A percentile compares a stretch with the other conserved stretches of the same genome.
phyloP scores from a whole-genome alignment of 2,888 invertebrate species.

The Orchesella flavescens region DNA sequence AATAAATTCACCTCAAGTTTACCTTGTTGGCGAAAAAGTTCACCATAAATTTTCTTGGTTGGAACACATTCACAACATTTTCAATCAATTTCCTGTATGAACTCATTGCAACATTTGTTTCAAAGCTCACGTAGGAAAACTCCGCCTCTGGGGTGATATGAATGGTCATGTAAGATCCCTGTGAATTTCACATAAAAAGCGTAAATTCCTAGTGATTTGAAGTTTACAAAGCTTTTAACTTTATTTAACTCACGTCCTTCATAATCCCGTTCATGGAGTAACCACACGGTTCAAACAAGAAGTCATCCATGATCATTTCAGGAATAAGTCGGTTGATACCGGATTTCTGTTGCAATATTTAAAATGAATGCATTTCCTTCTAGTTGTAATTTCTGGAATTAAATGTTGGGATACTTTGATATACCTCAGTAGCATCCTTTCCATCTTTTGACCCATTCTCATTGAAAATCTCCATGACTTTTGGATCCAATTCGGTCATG shows the following conservation, averaged over 20 bases:
- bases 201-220: too few relatives aligned
- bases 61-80: conserved; percentile 89
- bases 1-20: conserved; percentile 56
- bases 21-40: conserved; percentile 96
- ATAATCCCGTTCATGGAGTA: conserved; percentile 99
- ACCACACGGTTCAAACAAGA: conserved; percentile 97
- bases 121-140: conserved; percentile 94
- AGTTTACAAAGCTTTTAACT: too few relatives aligned
- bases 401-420: too few relatives aligned
- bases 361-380: too few relatives aligned
- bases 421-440: conserved; percentile 87
- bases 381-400: too few relatives aligned
- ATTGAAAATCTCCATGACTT: conserved; percentile 93
- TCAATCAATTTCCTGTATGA: conserved; percentile 86
- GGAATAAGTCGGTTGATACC: conserved; percentile 96
- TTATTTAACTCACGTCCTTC: conserved; percentile 76
- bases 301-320: conserved; percentile 95
- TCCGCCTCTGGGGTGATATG: conserved; percentile 98
- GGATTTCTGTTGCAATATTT: conserved; percentile 80
- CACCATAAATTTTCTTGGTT: conserved; percentile 92
- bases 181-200: conserved; percentile 66
- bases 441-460: conserved; percentile 85
- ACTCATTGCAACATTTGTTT: conserved; percentile 86
- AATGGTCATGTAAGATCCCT: conserved; percentile 99
- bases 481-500: conserved; percentile 95